Percentiles rank a stretch among this genome's conserved stretches.
These are phyloP conservation scores for Hipparchia sbordonii DNA, from an alignment of 2,888 invertebrate genomes.

Conservation along the genomic window DNA sequence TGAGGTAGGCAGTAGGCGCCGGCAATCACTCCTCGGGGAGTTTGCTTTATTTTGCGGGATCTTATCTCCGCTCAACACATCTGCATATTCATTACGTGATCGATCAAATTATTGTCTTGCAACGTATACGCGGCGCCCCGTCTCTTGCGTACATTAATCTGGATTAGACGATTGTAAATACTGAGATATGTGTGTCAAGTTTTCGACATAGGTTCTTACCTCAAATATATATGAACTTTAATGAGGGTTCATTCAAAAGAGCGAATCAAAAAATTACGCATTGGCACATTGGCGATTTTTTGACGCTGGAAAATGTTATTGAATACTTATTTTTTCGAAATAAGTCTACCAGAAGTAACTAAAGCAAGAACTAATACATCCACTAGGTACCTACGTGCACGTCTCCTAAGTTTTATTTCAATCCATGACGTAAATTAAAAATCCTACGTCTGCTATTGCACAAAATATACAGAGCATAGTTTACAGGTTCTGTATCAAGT, in stretches of 20 bases:
- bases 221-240: no score
- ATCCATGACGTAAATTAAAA: no score
- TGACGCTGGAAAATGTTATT: no score
- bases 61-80: conserved; percentile 76
- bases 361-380: no score
- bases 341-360: no score
- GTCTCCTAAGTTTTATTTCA: no score
- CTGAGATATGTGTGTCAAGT: not conserved
- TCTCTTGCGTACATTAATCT: conserved; percentile 43
- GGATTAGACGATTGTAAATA: conserved; percentile 38
- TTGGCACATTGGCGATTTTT: no score
- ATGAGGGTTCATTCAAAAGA: no score
- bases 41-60: conserved; percentile 69
- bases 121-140: conserved; percentile 29
- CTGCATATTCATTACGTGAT: conserved; percentile 81
- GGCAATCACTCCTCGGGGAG: conserved; percentile 78
- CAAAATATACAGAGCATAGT: conserved; percentile 7
- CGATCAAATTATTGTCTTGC: conserved; percentile 69
- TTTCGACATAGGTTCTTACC: not conserved
- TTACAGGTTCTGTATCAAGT: conserved; percentile 24
- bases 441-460: not conserved
- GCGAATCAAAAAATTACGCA: no score
- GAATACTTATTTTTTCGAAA: no score
- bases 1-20: conserved; percentile 64
- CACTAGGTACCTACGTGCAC: no score